Evolutionary conservation across 2,797 vertebrate genomes (phyloP).

Genomic region (Saxicola maurus): DNA sequence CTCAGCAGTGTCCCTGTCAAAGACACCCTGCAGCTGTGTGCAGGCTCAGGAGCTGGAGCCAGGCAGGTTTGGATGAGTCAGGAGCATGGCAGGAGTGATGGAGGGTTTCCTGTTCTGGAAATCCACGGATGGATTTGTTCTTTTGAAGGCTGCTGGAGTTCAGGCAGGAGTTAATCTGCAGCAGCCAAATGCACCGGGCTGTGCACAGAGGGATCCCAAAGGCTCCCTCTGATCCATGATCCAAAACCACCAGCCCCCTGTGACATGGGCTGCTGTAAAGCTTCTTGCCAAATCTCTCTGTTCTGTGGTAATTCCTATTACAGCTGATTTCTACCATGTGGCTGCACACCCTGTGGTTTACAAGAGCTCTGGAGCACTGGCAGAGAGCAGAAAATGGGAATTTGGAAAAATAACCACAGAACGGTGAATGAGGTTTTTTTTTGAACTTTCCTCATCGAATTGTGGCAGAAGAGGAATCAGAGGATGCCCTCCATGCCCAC

Average conservation of each 20-base stretch:
- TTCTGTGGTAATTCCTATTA: neutral
- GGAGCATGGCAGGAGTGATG: fast-evolving
- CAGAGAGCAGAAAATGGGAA: neutral
- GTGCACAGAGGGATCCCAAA: neutral
- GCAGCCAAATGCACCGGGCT: neutral
- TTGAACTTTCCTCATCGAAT: neutral
- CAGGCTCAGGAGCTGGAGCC: neutral
- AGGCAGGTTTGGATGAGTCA: neutral
- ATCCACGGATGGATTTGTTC: neutral
- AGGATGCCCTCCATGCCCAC: neutral
- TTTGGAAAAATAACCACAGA: neutral
- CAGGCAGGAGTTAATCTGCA: neutral
- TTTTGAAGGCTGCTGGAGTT: neutral
- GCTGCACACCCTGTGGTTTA: neutral
- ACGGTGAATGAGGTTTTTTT: fast-evolving
- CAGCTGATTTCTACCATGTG: neutral
- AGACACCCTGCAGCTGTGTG: neutral
- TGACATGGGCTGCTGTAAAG: neutral
- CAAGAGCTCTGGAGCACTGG: neutral
- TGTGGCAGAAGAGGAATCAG: neutral
- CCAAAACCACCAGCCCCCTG: neutral
- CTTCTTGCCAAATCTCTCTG: neutral
- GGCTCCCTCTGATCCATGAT: neutral
- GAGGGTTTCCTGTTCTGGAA: neutral
- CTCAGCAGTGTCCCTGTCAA: neutral